Evolutionary conservation across 2,888 invertebrate genomes (phyloP).

Genomic region (Zootermopsis nevadensis): DNA sequence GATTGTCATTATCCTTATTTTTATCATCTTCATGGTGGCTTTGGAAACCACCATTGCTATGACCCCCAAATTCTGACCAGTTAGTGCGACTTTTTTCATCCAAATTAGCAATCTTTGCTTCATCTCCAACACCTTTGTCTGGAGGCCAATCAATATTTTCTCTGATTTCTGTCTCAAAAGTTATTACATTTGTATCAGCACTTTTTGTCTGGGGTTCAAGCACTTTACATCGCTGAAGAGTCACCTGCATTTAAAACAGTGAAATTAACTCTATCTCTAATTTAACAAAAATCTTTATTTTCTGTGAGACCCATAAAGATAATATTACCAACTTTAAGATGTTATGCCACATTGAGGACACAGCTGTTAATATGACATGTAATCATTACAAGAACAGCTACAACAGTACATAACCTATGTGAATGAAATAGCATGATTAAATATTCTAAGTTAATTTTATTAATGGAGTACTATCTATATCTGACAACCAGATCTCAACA

Average conservation of each 20-base stretch:
- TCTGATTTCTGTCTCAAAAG: background rate
- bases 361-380: no score
- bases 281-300: no score
- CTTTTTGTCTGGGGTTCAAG: background rate
- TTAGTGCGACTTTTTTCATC: background rate
- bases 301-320: no score
- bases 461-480: no score
- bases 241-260: background rate
- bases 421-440: no score
- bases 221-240: background rate
- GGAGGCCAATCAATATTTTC: conserved; percentile 1
- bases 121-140: background rate
- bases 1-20: background rate
- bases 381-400: no score
- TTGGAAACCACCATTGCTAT: conserved; percentile 11
- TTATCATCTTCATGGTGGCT: background rate
- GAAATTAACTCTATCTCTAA: background rate
- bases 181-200: background rate
- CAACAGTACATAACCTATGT: no score
- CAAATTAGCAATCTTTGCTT: background rate
- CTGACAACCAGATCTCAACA: no score
- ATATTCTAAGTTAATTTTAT: no score
- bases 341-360: no score
- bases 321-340: no score
- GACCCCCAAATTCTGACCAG: conserved; percentile 1